Conservation (phyloP, 1,140 invertebrate genomes). For the Idris sp. region DNA sequence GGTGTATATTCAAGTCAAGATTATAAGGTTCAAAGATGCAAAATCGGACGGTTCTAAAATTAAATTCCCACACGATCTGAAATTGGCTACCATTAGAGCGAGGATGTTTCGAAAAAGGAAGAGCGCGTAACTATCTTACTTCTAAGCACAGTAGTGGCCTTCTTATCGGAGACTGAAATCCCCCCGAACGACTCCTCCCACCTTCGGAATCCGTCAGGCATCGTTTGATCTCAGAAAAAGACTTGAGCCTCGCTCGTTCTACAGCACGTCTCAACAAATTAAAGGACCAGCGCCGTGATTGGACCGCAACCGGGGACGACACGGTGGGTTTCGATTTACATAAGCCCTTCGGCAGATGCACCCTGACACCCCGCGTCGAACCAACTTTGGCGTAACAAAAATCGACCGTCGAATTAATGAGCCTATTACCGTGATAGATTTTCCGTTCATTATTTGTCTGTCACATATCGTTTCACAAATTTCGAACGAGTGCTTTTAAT, state of each 20-base stretch:
- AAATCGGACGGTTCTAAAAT: conserved; percentile 66
- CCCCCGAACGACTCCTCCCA: conserved; percentile 68
- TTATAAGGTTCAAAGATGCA: too few relatives aligned
- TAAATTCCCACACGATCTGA: conserved; percentile 68
- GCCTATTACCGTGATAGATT: conserved; percentile 59
- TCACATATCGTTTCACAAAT: conserved; percentile 55
- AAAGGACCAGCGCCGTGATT: conserved; percentile 56
- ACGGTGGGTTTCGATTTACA: conserved; percentile 66
- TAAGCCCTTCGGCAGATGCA: conserved; percentile 65
- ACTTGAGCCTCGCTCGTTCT: conserved; percentile 58
- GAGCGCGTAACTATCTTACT: conserved; percentile 58
- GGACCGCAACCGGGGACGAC: conserved; percentile 55
- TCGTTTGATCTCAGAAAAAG: conserved; percentile 67
- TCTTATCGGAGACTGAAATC: conserved; percentile 64
- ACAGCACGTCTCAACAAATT: conserved; percentile 66
- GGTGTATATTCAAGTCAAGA: too few relatives aligned
- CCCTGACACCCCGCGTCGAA: conserved; percentile 44
- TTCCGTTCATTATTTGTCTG: conserved; percentile 61
- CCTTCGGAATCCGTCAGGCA: conserved; percentile 67
- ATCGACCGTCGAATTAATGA: conserved; percentile 58
- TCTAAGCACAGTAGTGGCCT: conserved; percentile 68
- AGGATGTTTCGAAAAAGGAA: conserved; percentile 66
- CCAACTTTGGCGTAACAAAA: conserved; percentile 36
- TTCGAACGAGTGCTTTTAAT: conserved; percentile 50
- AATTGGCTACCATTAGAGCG: conserved; percentile 72